These are phyloP conservation scores for Tokudaia tokunoshimensis DNA, from an alignment of 2,797 vertebrate genomes.

Conservation along the genomic window DNA sequence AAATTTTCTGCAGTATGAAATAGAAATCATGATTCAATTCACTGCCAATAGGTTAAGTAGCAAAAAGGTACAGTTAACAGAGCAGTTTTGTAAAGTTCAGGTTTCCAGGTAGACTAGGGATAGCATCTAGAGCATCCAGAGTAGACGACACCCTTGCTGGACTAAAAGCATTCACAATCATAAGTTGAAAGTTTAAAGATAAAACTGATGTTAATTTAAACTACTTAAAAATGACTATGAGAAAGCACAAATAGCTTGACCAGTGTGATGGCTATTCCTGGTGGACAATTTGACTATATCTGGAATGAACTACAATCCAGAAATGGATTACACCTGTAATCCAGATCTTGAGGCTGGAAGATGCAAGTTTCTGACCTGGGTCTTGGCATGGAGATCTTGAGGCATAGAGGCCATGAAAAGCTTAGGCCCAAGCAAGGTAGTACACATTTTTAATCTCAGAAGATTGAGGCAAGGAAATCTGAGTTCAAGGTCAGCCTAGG, in stretches of 20 bases:
- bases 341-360: no score
- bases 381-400: no score
- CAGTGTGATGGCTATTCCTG: no score
- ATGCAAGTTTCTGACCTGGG: no score
- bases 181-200: slow-evolving; percentile 44
- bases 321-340: no score
- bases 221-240: slow-evolving; percentile 35
- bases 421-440: no score
- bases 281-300: no score
- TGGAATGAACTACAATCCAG: no score
- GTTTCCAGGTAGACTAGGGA: slow-evolving; percentile 20
- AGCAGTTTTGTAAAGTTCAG: slow-evolving; percentile 37
- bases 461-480: no score
- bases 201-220: slow-evolving; percentile 51
- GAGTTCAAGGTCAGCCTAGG: no score
- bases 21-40: slow-evolving; percentile 11
- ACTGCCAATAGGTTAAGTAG: slow-evolving; percentile 53
- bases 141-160: slow-evolving; percentile 19
- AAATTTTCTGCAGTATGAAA: slow-evolving; percentile 40
- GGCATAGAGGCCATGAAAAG: no score
- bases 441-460: no score
- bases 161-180: slow-evolving; percentile 25
- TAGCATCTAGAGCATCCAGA: slow-evolving; percentile 20
- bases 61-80: slow-evolving; percentile 31
- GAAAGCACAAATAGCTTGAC: slow-evolving; percentile 35